Conservation (phyloP, 1,140 invertebrate genomes). For the Panulirus ornatus region DNA sequence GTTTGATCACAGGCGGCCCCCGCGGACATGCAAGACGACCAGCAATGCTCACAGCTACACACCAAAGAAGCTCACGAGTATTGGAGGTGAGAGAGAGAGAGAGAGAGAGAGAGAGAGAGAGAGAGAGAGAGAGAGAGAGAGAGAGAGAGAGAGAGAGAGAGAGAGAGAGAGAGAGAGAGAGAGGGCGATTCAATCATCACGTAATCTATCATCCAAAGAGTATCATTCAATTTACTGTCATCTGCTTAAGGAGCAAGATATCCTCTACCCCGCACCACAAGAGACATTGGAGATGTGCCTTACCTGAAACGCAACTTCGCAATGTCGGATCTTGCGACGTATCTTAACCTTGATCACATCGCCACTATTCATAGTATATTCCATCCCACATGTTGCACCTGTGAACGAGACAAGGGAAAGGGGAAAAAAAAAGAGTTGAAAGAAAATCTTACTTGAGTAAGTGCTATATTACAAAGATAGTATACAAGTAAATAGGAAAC, state of each 20-base stretch:
- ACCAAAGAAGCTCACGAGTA: not conserved
- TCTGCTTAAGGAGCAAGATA: not conserved
- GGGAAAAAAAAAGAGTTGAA: not conserved
- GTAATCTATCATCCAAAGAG: not conserved
- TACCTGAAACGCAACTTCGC: slow-evolving; percentile 4
- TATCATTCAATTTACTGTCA: not conserved
- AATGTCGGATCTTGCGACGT: not conserved
- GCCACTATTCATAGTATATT: not conserved
- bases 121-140: not conserved
- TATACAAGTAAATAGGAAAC: not conserved
- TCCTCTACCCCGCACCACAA: too few species aligned
- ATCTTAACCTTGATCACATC: slow-evolving; percentile 9
- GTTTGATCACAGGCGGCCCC: too few species aligned
- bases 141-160: not conserved
- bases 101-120: not conserved
- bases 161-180: not conserved
- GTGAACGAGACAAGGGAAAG: not conserved
- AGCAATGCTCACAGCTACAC: not conserved
- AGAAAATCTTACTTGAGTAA: not conserved
- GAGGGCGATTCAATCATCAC: not conserved
- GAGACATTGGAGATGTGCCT: too few species aligned
- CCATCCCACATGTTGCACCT: not conserved
- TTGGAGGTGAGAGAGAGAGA: not conserved
- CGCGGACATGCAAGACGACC: not conserved
- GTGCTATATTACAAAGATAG: too few species aligned